phyloP scores from a whole-genome alignment of 1,140 invertebrate genomes.

The Octopus sinensis region DNA sequence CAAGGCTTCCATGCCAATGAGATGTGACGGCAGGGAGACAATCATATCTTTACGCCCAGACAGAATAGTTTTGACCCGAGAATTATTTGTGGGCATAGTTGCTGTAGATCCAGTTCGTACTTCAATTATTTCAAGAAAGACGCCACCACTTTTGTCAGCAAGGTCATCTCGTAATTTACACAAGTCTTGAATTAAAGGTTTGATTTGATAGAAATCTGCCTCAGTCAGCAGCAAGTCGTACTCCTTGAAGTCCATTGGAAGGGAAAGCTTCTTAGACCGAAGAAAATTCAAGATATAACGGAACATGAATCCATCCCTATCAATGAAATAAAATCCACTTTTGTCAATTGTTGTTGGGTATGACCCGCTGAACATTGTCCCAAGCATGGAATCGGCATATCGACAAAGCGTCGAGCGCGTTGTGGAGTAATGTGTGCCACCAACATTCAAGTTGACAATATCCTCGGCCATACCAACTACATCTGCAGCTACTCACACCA shows the following conservation, averaged over 20 bases:
- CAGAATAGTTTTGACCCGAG: constrained; percentile 48
- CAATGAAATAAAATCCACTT: constrained; percentile 50
- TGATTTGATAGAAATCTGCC: constrained; percentile 86
- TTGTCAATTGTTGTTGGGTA: constrained; percentile 39
- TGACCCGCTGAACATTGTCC: constrained; percentile 50
- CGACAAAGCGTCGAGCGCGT: constrained; percentile 42
- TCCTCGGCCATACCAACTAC: constrained; percentile 20
- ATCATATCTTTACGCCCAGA: constrained; percentile 45
- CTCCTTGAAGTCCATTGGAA: constrained; percentile 83
- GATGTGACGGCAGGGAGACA: constrained; percentile 34
- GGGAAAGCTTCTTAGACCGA: constrained; percentile 65
- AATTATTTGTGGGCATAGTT: constrained; percentile 52
- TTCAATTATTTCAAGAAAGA: constrained; percentile 49
- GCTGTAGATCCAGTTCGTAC: constrained; percentile 48
- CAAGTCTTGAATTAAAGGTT: constrained; percentile 64
- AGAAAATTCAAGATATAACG: constrained; percentile 51
- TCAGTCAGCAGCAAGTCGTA: constrained; percentile 85
- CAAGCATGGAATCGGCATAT: constrained; percentile 53
- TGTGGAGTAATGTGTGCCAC: constrained; percentile 48
- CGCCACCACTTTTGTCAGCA: constrained; percentile 21
- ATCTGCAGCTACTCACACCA: not conserved
- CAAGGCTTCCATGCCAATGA: constrained; percentile 39
- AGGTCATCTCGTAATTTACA: constrained; percentile 59
- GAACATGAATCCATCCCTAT: constrained; percentile 49
- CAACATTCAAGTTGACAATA: constrained; percentile 49